Percentiles rank a stretch among this genome's conserved stretches.
Conservation (phyloP, 1,140 invertebrate species). For the Solenopsis fugax region DNA sequence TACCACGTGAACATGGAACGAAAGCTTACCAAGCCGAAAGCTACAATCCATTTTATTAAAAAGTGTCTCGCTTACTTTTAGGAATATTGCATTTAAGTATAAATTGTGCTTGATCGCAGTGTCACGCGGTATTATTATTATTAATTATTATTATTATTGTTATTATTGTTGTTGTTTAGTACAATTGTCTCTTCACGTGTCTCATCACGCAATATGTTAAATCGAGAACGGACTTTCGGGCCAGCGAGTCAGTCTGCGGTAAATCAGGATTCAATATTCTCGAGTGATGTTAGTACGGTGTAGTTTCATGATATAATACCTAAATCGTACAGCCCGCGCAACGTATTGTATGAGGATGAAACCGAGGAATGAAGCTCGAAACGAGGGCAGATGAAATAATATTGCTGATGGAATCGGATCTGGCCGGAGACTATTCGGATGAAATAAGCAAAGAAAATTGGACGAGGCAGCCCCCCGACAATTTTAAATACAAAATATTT, state of each 20-base stretch:
- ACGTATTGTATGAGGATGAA: slow-evolving; percentile 69
- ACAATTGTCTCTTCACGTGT: slow-evolving; percentile 29
- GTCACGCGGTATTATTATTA: slow-evolving; percentile 9
- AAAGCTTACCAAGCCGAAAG: slow-evolving; percentile 20
- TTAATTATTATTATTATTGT: slow-evolving; percentile 36
- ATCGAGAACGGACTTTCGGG: slow-evolving; percentile 42
- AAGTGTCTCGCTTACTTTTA: slow-evolving; percentile 10
- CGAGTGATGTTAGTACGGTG: slow-evolving; percentile 61
- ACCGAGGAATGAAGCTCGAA: slow-evolving; percentile 61
- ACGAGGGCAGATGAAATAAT: slow-evolving; percentile 73
- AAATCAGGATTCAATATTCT: slow-evolving; percentile 66
- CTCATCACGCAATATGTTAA: slow-evolving; percentile 28
- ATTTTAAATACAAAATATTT: slow-evolving; percentile 74
- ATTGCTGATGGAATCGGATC: slow-evolving; percentile 74
- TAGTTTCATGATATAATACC: slow-evolving; percentile 70
- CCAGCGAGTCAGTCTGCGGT: slow-evolving; percentile 47
- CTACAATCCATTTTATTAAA: slow-evolving; percentile 52
- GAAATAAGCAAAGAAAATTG: slow-evolving; percentile 70
- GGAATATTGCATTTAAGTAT: slow-evolving; percentile 12
- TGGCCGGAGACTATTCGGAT: slow-evolving; percentile 57
- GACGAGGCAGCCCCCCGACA: slow-evolving; percentile 61
- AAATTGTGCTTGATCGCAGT: background rate
- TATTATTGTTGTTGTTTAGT: slow-evolving; percentile 13
- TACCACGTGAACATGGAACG: slow-evolving; percentile 17
- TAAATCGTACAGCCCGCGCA: slow-evolving; percentile 70